Percentiles rank a stretch among this genome's conserved stretches.
Conservation (phyloP, 2,113 vertebrate genomes). For the cat (Felis catus) region F.catus_Fca126_mat1.0 CM031421.1:1229501-1230000, state of each 20-base stretch:
- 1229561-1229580: not conserved
- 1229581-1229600: not conserved
- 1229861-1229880: not conserved
- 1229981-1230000: not conserved
- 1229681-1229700: too few species aligned
- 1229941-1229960: not conserved
- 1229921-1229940: not conserved
- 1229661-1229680: too few species aligned
- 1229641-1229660: too few species aligned
- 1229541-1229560: not conserved
- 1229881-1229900: not conserved
- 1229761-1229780: too few species aligned
- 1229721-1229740: too few species aligned
- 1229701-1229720: too few species aligned
- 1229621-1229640: too few species aligned
- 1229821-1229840: too few species aligned
- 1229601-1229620: not conserved
- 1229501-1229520: not conserved
- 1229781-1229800: too few species aligned
- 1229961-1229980: constrained; percentile 19
- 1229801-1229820: too few species aligned
- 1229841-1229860: not conserved
- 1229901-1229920: not conserved
- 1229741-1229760: too few species aligned
- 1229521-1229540: not conserved